Percentiles rank a stretch among this genome's conserved stretches.
Evolutionary conservation across 1,140 invertebrate species (phyloP).

Genomic region (Prorops nasuta): DNA sequence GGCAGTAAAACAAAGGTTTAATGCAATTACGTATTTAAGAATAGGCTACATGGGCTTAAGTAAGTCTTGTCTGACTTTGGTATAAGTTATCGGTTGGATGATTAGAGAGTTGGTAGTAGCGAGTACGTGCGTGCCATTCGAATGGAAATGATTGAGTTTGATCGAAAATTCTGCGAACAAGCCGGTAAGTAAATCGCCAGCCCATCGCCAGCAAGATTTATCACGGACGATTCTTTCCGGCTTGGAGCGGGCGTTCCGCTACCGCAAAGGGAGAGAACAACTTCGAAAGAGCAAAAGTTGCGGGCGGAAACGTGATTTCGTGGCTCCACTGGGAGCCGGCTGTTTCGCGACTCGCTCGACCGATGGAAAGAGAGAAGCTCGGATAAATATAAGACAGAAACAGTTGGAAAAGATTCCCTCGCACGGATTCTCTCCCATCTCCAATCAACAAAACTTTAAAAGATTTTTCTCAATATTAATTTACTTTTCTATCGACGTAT

Average conservation of each 20-base stretch:
- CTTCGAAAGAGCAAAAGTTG: constrained; percentile 35
- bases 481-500: too few relatives aligned
- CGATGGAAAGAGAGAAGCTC: neutral
- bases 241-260: neutral
- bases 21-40: too few relatives aligned
- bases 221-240: constrained; percentile 24
- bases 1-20: too few relatives aligned
- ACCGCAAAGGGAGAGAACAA: constrained; percentile 15
- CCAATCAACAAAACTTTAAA: too few relatives aligned
- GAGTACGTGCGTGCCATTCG: constrained; percentile 22
- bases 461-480: too few relatives aligned
- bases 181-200: constrained; percentile 33
- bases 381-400: constrained; percentile 23
- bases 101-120: constrained; percentile 17
- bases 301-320: constrained; percentile 36
- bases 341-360: constrained; percentile 17
- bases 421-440: too few relatives aligned
- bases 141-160: constrained; percentile 33
- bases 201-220: constrained; percentile 30
- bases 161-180: constrained; percentile 23
- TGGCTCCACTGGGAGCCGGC: constrained; percentile 24
- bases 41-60: too few relatives aligned
- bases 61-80: too few relatives aligned
- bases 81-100: too few relatives aligned
- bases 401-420: neutral